A percentile compares a stretch with the other conserved stretches of the same genome.
phyloP scores from a whole-genome alignment of 2,888 invertebrate genomes.

The Strigamia crassipes region DNA sequence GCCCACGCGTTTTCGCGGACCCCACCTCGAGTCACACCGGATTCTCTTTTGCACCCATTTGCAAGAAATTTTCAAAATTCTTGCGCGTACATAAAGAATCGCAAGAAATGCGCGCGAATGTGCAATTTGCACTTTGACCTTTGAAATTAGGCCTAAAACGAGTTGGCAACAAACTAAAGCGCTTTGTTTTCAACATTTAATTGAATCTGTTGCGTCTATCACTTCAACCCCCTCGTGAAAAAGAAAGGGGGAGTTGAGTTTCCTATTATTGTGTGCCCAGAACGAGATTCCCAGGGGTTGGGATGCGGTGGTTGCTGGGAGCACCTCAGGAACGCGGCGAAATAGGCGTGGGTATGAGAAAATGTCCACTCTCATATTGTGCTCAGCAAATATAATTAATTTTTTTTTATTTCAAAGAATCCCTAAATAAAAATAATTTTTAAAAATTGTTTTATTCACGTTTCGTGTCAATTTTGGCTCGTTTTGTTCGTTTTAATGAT shows the following conservation, averaged over 20 bases:
- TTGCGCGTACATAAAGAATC: not conserved
- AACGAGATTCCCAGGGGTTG: constrained; percentile 4
- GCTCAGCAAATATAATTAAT: no score
- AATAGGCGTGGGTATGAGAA: constrained; percentile 4
- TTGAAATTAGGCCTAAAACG: not conserved
- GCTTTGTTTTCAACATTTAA: not conserved
- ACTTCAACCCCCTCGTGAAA: not conserved
- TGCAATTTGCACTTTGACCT: not conserved
- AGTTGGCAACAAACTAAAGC: not conserved
- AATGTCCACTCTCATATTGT: not conserved
- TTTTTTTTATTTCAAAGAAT: no score
- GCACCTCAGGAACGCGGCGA: not conserved
- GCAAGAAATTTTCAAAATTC: not conserved
- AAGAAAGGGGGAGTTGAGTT: not conserved
- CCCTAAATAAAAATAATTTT: no score
- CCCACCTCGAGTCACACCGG: not conserved
- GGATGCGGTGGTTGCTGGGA: constrained; percentile 2
- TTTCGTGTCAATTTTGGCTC: no score
- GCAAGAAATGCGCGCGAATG: not conserved
- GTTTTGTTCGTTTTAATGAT: no score
- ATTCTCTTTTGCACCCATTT: constrained; percentile 3
- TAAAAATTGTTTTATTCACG: no score
- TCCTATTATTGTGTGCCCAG: constrained; percentile 1
- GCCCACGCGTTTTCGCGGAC: not conserved
- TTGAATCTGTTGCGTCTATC: not conserved